Evolutionary conservation across 2,797 vertebrate genomes (phyloP).

Genomic region (Myotis myotis): DNA sequence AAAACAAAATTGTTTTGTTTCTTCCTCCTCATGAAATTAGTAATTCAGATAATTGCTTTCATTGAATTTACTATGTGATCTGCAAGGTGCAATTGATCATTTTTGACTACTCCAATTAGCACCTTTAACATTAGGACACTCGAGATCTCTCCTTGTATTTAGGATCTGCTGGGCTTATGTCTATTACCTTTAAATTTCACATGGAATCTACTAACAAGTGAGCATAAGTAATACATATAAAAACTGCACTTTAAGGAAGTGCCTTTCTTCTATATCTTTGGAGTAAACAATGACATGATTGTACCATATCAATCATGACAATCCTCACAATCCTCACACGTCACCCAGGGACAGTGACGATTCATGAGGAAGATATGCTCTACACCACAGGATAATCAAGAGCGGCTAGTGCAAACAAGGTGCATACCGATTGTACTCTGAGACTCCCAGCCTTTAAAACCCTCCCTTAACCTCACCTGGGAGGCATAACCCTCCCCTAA

Average conservation of each 20-base stretch:
- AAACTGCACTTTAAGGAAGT: neutral
- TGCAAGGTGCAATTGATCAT: neutral
- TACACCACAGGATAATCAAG: neutral
- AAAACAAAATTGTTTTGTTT: neutral
- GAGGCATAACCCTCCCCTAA: neutral
- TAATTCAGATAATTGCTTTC: constrained; percentile 3
- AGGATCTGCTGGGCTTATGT: neutral
- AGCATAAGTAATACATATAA: neutral
- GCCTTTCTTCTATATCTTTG: neutral
- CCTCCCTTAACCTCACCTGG: neutral
- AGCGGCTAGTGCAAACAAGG: neutral
- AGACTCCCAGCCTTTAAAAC: neutral
- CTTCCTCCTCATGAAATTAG: neutral
- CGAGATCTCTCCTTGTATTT: neutral
- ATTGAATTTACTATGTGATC: neutral
- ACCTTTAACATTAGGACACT: neutral
- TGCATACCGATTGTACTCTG: neutral
- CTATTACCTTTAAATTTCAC: neutral
- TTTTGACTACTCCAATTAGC: neutral
- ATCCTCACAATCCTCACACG: neutral
- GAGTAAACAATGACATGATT: neutral
- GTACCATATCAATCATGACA: neutral
- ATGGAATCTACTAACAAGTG: neutral
- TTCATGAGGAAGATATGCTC: neutral
- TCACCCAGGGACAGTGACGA: neutral